phyloP scores from a whole-genome alignment of 2,888 invertebrate genomes.

The Ellobium chinense region DNA sequence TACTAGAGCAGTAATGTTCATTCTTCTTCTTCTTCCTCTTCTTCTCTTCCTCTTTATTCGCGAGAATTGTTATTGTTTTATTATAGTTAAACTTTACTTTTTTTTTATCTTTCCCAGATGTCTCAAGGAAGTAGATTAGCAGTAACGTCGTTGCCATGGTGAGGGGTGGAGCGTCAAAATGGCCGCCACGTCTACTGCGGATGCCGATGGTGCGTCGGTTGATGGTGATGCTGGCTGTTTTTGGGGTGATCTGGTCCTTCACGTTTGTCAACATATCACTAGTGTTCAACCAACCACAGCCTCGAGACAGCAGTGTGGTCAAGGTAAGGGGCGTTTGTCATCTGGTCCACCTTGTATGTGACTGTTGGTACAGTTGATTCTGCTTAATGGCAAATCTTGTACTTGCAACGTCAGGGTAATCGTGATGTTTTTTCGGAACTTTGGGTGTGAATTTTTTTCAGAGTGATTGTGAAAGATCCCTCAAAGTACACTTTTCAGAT shows the following conservation, averaged over 20 bases:
- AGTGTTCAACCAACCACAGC: constrained; percentile 47
- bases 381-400: too few relatives aligned
- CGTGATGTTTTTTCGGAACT: too few relatives aligned
- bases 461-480: too few relatives aligned
- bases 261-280: constrained; percentile 59
- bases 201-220: constrained; percentile 52
- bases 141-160: constrained; percentile 20
- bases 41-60: too few relatives aligned
- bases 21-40: too few relatives aligned
- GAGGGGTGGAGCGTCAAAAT: constrained; percentile 17
- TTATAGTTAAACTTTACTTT: too few relatives aligned
- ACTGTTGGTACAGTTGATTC: too few relatives aligned
- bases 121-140: neutral
- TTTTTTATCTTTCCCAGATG: constrained; percentile 1
- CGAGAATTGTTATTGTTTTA: too few relatives aligned
- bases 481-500: too few relatives aligned
- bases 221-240: constrained; percentile 51
- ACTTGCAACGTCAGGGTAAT: too few relatives aligned
- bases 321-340: constrained; percentile 56
- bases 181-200: constrained; percentile 33
- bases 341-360: too few relatives aligned
- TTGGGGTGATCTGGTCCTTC: constrained; percentile 58
- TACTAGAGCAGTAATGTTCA: neutral
- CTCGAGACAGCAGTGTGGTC: constrained; percentile 52
- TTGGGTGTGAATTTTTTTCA: too few relatives aligned